Conservation (phyloP, 2,888 invertebrate genomes). For the Eupeodes latifasciatus region DNA sequence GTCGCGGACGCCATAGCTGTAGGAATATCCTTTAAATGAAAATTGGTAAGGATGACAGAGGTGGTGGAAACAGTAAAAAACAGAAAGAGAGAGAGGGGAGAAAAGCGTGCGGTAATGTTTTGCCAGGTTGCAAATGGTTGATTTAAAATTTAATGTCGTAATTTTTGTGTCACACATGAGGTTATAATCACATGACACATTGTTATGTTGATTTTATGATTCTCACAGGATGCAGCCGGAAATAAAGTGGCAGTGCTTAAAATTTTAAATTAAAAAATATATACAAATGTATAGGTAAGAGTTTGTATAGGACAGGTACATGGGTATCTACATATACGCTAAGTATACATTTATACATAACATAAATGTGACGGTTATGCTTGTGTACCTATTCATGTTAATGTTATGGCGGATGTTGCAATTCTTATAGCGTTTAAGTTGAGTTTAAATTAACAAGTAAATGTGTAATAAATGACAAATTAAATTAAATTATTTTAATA, state of each 20-base stretch:
- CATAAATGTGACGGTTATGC: neutral
- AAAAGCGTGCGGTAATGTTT: slow-evolving; percentile 16
- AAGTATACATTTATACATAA: neutral
- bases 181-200: slow-evolving; percentile 76
- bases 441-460: neutral
- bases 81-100: neutral
- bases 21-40: neutral
- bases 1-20: neutral
- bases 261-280: slow-evolving; percentile 66
- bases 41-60: neutral
- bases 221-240: slow-evolving; percentile 45
- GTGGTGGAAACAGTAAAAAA: neutral
- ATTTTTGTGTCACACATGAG: slow-evolving; percentile 75
- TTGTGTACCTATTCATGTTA: neutral
- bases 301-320: too few relatives aligned
- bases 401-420: slow-evolving; percentile 19
- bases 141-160: slow-evolving; percentile 75
- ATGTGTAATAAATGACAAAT: neutral
- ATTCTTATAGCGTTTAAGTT: neutral
- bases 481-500: neutral
- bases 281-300: neutral
- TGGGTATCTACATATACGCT: neutral
- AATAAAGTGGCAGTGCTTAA: slow-evolving; percentile 66
- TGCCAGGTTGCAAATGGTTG: slow-evolving; percentile 64
- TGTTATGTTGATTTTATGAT: slow-evolving; percentile 75